Conservation (phyloP, 30 jellyfish, hydroid and myxozoan species). For the Aurelia coerulea region DNA sequence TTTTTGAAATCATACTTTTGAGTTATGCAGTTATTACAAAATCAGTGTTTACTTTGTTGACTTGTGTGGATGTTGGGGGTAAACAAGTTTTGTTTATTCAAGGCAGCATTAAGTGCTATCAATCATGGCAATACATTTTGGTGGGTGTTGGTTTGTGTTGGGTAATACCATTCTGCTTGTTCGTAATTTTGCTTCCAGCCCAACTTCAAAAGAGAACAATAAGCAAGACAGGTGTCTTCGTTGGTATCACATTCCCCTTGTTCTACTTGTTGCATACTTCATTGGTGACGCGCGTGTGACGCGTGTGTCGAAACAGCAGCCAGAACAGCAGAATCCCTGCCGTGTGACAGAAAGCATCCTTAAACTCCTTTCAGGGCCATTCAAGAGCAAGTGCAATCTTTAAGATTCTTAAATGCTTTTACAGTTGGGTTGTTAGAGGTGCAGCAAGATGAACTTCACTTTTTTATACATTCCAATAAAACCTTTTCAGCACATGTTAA, state of each 20-base stretch:
- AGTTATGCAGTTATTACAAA: constrained; percentile 27
- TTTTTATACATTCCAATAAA: too few relatives aligned
- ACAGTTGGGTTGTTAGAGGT: too few relatives aligned
- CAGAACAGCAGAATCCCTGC: not conserved
- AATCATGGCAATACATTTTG: constrained; percentile 43
- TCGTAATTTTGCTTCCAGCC: constrained; percentile 7
- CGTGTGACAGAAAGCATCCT: constrained; percentile 2
- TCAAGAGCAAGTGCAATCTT: not conserved
- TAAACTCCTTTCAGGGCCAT: constrained; percentile 11
- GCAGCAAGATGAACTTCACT: too few relatives aligned
- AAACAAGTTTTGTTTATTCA: constrained; percentile 25
- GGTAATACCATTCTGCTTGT: constrained; percentile 43
- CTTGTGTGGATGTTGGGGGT: constrained; percentile 17
- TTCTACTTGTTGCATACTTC: not conserved
- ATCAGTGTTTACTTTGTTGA: constrained; percentile 5
- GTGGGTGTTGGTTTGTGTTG: constrained; percentile 22
- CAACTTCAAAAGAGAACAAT: constrained; percentile 12
- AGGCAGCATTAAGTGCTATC: constrained; percentile 46
- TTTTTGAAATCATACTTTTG: constrained; percentile 37
- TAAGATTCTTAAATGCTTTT: not conserved
- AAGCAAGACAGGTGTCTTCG: not conserved
- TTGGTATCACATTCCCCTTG: constrained; percentile 37
- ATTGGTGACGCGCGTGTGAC: too few relatives aligned
- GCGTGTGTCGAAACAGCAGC: not conserved
- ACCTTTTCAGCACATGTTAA: too few relatives aligned